Evolutionary conservation across 2,888 invertebrate genomes (phyloP).

Genomic region (Meliscaeva auricollis): DNA sequence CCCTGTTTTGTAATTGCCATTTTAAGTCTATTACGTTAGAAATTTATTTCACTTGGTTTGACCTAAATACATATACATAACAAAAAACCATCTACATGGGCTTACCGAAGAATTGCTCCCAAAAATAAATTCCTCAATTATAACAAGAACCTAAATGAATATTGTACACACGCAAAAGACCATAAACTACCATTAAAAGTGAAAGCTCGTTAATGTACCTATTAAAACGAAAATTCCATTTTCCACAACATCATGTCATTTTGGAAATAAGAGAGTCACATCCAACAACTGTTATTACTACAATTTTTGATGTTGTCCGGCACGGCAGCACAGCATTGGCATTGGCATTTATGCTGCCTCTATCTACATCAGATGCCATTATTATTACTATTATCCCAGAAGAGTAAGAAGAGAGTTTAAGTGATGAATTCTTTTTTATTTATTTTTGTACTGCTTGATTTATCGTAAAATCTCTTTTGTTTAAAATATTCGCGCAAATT

Average conservation of each 20-base stretch:
- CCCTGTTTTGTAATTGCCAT: no score
- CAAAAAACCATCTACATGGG: no score
- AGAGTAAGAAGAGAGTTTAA: slow-evolving; percentile 10
- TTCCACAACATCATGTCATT: slow-evolving; percentile 24
- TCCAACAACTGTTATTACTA: slow-evolving; percentile 19
- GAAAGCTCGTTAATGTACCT: slow-evolving; percentile 36
- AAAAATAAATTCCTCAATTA: background rate
- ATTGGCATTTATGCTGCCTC: background rate
- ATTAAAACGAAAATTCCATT: background rate
- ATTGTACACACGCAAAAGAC: slow-evolving; percentile 4
- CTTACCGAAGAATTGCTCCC: no score
- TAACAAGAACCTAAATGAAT: background rate
- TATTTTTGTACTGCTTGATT: slow-evolving; percentile 59
- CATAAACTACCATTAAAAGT: slow-evolving; percentile 42
- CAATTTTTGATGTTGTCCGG: slow-evolving; percentile 13
- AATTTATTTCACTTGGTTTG: no score
- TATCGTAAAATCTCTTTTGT: slow-evolving; percentile 40
- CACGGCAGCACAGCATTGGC: no score
- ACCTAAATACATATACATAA: no score
- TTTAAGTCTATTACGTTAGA: no score
- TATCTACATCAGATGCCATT: slow-evolving; percentile 31
- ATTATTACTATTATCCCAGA: background rate
- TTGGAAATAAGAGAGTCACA: background rate
- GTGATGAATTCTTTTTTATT: slow-evolving; percentile 40
- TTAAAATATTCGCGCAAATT: slow-evolving; percentile 31